These are phyloP conservation scores for Monopterus albus DNA, from an alignment of 2,113 vertebrate species.

Conservation along the genomic window DNA sequence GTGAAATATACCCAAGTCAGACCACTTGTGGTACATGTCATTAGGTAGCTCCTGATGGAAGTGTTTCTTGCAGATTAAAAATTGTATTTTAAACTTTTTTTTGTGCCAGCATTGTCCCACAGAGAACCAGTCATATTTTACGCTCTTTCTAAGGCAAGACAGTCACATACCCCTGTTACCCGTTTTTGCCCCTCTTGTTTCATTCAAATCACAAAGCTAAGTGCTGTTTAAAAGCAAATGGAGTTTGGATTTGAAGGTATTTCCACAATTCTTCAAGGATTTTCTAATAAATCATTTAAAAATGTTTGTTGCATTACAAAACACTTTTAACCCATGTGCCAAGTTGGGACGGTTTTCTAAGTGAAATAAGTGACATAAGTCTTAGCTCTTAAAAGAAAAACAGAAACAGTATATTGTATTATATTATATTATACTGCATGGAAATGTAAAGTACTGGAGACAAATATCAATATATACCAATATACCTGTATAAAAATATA, in stretches of 20 bases:
- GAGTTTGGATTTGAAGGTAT: too few relatives aligned
- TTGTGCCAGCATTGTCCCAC: neutral
- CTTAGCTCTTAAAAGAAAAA: too few relatives aligned
- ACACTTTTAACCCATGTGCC: too few relatives aligned
- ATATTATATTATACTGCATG: neutral
- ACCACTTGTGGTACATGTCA: constrained; percentile 50
- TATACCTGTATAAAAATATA: too few relatives aligned
- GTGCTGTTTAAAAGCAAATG: too few relatives aligned
- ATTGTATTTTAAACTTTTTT: neutral
- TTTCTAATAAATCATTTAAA: too few relatives aligned
- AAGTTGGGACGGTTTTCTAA: too few relatives aligned
- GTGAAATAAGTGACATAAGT: too few relatives aligned
- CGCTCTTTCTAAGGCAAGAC: constrained; percentile 15
- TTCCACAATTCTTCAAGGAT: too few relatives aligned
- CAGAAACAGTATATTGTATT: neutral
- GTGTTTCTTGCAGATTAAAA: constrained; percentile 41
- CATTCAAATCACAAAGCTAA: neutral
- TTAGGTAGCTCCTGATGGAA: constrained; percentile 27
- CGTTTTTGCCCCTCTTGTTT: neutral
- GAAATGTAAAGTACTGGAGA: neutral
- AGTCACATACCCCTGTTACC: neutral
- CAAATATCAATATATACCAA: neutral
- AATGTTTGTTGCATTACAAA: too few relatives aligned
- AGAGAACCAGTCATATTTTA: constrained; percentile 17
- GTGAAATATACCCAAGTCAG: constrained; percentile 58